Conservation (phyloP, 2,888 invertebrate species). For the Mythimna albipuncta region DNA sequence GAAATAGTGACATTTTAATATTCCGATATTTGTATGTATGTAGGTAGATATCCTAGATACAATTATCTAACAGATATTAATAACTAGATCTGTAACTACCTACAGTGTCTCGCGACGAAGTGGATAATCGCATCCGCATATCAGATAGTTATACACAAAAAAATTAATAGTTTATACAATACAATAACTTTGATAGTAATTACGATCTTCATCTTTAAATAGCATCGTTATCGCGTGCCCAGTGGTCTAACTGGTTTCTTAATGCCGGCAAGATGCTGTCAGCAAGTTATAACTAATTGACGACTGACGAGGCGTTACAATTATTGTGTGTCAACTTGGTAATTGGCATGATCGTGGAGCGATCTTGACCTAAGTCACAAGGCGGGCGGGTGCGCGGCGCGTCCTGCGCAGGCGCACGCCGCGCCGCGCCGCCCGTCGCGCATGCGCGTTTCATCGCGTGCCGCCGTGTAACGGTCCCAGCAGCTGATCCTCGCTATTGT, state of each 20-base stretch:
- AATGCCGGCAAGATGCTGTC: constrained; percentile 76
- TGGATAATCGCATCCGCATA: constrained; percentile 46
- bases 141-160: constrained; percentile 33
- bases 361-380: constrained; percentile 73
- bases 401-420: constrained; percentile 29
- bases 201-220: constrained; percentile 74
- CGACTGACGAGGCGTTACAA: constrained; percentile 82
- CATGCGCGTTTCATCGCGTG: constrained; percentile 77
- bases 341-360: constrained; percentile 75
- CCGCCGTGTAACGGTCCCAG: constrained; percentile 81
- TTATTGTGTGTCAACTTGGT: constrained; percentile 79
- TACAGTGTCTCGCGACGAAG: constrained; percentile 35
- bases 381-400: constrained; percentile 62
- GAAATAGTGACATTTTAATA: constrained; percentile 16
- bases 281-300: constrained; percentile 79
- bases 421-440: constrained; percentile 45
- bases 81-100: constrained; percentile 4
- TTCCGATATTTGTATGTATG: not conserved
- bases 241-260: constrained; percentile 76
- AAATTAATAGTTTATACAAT: constrained; percentile 50
- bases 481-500: constrained; percentile 85
- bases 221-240: constrained; percentile 75
- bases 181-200: constrained; percentile 66
- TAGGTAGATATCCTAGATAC: constrained; percentile 16
- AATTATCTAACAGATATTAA: constrained; percentile 30